Conservation (phyloP, 1,140 invertebrate species). For the Drosophila eugracilis region DNA sequence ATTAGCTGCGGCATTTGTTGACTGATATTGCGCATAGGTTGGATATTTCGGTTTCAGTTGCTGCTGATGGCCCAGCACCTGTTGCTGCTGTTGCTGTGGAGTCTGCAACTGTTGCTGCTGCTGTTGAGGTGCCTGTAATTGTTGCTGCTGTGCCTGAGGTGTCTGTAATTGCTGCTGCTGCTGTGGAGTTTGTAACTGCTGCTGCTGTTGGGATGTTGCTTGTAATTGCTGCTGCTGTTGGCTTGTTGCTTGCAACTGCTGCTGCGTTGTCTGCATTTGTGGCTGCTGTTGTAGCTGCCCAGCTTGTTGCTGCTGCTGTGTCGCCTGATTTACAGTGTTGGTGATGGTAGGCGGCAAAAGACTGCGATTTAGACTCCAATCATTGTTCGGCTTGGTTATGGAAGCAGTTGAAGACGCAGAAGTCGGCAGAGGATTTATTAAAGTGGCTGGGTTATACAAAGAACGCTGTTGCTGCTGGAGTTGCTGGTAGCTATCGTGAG, state of each 20-base stretch:
- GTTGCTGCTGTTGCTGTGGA: conserved; percentile 37
- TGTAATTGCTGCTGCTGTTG: conserved; percentile 46
- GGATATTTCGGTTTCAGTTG: conserved; percentile 69
- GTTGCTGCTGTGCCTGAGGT: conserved; percentile 40
- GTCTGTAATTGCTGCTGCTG: conserved; percentile 34
- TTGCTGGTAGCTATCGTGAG: conserved; percentile 54
- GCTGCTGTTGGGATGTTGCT: conserved; percentile 32
- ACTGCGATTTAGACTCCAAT: conserved; percentile 64
- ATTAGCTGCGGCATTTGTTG: conserved; percentile 75
- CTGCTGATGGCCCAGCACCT: conserved; percentile 38
- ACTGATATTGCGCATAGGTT: conserved; percentile 79
- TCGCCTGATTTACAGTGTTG: conserved; percentile 12
- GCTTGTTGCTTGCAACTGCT: conserved; percentile 42
- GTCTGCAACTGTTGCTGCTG: conserved; percentile 41
- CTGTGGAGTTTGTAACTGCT: conserved; percentile 25
- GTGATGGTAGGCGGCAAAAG: conserved; percentile 56
- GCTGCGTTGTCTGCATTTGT: conserved; percentile 31
- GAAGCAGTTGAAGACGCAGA: conserved; percentile 16
- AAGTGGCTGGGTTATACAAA: conserved; percentile 63
- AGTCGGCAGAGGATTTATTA: conserved; percentile 62
- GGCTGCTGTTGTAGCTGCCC: conserved; percentile 40
- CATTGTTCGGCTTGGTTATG: conserved; percentile 49
- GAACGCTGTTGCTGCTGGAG: conserved; percentile 53
- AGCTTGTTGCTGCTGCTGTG: conserved; percentile 32
- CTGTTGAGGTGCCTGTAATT: conserved; percentile 28